Conservation (phyloP, 2,797 vertebrate species). For the Melanotaenia pygmaea region DNA sequence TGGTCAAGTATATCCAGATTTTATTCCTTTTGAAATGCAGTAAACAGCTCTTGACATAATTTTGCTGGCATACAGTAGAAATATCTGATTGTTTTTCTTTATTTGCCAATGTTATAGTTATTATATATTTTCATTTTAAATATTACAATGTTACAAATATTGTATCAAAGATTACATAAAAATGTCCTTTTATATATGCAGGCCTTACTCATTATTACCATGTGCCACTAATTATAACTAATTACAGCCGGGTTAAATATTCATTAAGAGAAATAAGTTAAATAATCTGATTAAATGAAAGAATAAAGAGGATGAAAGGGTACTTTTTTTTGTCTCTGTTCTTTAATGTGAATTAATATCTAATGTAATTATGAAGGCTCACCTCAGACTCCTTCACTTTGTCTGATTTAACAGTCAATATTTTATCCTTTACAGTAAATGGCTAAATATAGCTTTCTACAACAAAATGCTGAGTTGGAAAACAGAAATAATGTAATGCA, state of each 20-base stretch:
- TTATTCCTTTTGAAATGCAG: slow-evolving; percentile 1
- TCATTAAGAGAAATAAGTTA: slow-evolving; percentile 48
- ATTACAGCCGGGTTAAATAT: slow-evolving; percentile 59
- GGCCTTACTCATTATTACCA: slow-evolving; percentile 41
- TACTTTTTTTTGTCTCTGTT: slow-evolving; percentile 16
- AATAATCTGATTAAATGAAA: slow-evolving; percentile 55
- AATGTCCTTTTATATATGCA: neutral
- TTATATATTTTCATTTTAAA: slow-evolving; percentile 16
- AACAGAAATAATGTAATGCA: neutral
- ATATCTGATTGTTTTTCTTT: neutral
- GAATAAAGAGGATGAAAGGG: slow-evolving; percentile 21
- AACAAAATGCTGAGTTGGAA: slow-evolving; percentile 7
- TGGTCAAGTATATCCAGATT: slow-evolving; percentile 13
- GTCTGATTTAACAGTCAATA: neutral
- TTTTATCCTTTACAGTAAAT: neutral
- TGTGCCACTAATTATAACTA: slow-evolving; percentile 31
- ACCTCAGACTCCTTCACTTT: neutral
- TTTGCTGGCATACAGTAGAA: neutral
- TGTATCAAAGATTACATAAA: neutral
- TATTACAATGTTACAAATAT: neutral
- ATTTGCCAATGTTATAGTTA: slow-evolving; percentile 15
- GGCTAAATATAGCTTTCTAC: neutral
- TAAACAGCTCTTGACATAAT: slow-evolving; percentile 17
- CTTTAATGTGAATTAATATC: neutral
- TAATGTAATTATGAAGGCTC: neutral